Evolutionary conservation across 2,797 vertebrate species (phyloP), one percentile per base, ranked within the genome.

Genomic region (Coluber constrictor): DNA sequence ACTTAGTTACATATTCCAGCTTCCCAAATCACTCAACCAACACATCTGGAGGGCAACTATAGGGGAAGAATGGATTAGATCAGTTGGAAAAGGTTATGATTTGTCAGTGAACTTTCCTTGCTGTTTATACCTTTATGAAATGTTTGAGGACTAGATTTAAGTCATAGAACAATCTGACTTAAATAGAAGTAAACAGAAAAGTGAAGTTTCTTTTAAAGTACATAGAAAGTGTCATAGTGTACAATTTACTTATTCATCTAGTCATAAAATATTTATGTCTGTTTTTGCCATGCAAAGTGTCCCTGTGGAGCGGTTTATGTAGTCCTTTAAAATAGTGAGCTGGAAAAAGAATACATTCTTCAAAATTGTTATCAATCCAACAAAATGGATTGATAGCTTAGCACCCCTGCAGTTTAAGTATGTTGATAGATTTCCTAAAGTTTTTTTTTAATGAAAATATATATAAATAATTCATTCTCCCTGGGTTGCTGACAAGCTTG

Each of bases 381-480:
- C 12, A 7, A 95, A 89, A 9, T 70, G 6, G 93, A 88, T 94
- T 93, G 12, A 1, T 93, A 79, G 55, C 87, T 92, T 93, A 1
- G 27, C 95, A 60, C 47, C 51, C 92, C 87, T 88, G 6, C 90
- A 56, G 88, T 27, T 57, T 3, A 95, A 56, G 79, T 93, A 57
- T 95, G 1, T 2, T 79, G 94, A 32, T 56, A 86, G 3, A 86
- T 92, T 57, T 88, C 18, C 55, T 93, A 25, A 63, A 92, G 2
- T 60, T 88, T 47, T 12, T 79, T 83, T 47, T 47, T 10, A 43
- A 79, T 43, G 37, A 79, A 90, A 25, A 59, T 27, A 79, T 32
- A 89, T 51, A 89, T 51, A 57, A 95, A 1, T 89, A 60, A 29
- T 97, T 96, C 61, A 70, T 20, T 37, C n/a, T 47, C 5, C 79